A percentile compares a stretch with the other conserved stretches of the same genome.
Evolutionary conservation across 1,140 invertebrate genomes (phyloP).

Genomic region (Hyles vespertilio): DNA sequence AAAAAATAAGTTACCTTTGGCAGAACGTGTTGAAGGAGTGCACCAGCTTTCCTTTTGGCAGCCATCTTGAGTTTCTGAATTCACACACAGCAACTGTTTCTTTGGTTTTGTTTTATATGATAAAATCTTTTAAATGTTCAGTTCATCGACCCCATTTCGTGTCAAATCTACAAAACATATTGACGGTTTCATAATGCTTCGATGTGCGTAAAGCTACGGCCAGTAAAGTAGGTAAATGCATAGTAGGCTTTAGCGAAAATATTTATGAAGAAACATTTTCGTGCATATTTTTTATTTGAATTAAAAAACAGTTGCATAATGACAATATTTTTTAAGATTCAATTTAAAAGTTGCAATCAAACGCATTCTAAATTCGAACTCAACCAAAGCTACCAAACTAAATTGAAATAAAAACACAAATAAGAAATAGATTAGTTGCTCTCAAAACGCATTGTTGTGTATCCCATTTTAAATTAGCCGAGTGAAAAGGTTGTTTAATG

Average conservation of each 20-base stretch:
- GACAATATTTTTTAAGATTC: too few relatives aligned
- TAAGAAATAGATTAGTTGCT: too few relatives aligned
- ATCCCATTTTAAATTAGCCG: too few relatives aligned
- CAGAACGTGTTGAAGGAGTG: constrained; percentile 73
- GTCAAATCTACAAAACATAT: constrained; percentile 19
- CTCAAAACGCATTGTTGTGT: too few relatives aligned
- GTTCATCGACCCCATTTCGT: constrained; percentile 52
- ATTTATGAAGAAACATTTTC: neutral
- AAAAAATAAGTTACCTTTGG: constrained; percentile 67
- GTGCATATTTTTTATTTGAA: too few relatives aligned
- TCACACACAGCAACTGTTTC: constrained; percentile 57
- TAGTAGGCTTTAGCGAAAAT: neutral
- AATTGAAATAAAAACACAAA: too few relatives aligned
- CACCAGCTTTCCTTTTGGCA: constrained; percentile 74
- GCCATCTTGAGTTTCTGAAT: constrained; percentile 62
- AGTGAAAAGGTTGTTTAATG: too few relatives aligned
- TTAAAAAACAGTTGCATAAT: too few relatives aligned
- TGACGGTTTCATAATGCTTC: constrained; percentile 36
- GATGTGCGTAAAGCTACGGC: constrained; percentile 14
- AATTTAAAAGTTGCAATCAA: too few relatives aligned
- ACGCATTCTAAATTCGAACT: too few relatives aligned
- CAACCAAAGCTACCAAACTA: too few relatives aligned
- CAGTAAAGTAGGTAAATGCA: constrained; percentile 6
- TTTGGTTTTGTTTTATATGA: constrained; percentile 46
- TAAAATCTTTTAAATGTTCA: constrained; percentile 33